Percentiles rank a stretch among this genome's conserved stretches.
Conservation (phyloP, 2,888 invertebrate species). For the Cephus spinipes region DNA sequence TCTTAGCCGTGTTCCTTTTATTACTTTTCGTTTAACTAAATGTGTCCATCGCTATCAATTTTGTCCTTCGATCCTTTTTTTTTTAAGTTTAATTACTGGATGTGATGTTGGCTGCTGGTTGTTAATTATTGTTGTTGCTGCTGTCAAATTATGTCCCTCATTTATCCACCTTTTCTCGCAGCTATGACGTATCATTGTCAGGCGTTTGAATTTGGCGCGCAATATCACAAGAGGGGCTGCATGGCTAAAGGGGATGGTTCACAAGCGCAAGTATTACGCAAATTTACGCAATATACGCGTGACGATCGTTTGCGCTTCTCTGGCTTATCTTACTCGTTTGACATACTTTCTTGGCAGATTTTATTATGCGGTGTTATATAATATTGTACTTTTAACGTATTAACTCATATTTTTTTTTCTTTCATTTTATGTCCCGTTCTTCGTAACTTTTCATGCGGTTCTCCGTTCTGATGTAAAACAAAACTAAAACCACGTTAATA, state of each 20-base stretch:
- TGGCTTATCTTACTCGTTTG: background rate
- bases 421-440: background rate
- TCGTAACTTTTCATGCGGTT: background rate
- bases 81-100: conserved; percentile 12
- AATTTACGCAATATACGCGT: background rate
- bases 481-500: background rate
- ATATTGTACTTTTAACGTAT: background rate
- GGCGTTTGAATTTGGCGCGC: background rate
- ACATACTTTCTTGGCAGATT: background rate
- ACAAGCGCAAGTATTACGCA: background rate
- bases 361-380: background rate
- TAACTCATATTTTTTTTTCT: background rate
- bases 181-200: background rate
- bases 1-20: conserved; percentile 52
- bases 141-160: conserved; percentile 25
- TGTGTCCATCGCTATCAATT: background rate
- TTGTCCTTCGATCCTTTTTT: background rate
- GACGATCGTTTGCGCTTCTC: background rate
- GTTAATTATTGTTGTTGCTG: conserved; percentile 49
- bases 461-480: background rate
- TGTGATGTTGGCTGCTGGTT: conserved; percentile 17
- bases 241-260: background rate
- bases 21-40: conserved; percentile 35
- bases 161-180: background rate
- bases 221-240: background rate